Percentiles rank a stretch among this genome's conserved stretches.
Conservation (phyloP, 2,797 vertebrate genomes). For the Rhyacichthys aspro region DNA sequence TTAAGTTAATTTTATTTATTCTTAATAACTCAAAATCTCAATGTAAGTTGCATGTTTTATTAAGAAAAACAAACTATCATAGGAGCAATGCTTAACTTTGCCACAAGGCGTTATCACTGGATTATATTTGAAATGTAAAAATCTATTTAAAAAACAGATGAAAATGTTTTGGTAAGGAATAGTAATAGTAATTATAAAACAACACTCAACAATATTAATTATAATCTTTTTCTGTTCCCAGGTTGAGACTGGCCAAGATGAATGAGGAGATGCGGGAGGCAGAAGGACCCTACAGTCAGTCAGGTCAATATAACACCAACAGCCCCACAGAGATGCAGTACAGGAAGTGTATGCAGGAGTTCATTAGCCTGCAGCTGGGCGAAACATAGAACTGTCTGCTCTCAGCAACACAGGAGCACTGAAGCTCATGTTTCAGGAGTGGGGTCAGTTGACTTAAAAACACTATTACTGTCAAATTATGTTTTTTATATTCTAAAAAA, state of each 20-base stretch:
- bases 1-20: too few relatives aligned
- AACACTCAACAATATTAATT: too few relatives aligned
- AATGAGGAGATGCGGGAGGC: slow-evolving; percentile 99
- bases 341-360: slow-evolving; percentile 97
- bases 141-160: too few relatives aligned
- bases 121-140: neutral
- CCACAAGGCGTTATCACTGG: slow-evolving; percentile 30
- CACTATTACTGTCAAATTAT: neutral
- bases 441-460: slow-evolving; percentile 24
- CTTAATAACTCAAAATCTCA: too few relatives aligned
- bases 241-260: slow-evolving; percentile 97
- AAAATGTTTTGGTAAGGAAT: too few relatives aligned
- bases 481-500: neutral
- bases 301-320: slow-evolving; percentile 97
- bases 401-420: slow-evolving; percentile 16
- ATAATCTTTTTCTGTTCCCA: slow-evolving; percentile 61
- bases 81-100: neutral
- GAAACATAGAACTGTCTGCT: slow-evolving; percentile 76
- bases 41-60: too few relatives aligned
- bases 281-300: slow-evolving; percentile 94
- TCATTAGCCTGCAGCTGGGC: slow-evolving; percentile 92
- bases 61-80: neutral
- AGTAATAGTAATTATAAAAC: too few relatives aligned
- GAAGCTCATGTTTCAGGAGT: slow-evolving; percentile 22
- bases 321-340: slow-evolving; percentile 97